Evolutionary conservation across 2,113 vertebrate species (phyloP).

Genomic region (Monopterus albus): DNA sequence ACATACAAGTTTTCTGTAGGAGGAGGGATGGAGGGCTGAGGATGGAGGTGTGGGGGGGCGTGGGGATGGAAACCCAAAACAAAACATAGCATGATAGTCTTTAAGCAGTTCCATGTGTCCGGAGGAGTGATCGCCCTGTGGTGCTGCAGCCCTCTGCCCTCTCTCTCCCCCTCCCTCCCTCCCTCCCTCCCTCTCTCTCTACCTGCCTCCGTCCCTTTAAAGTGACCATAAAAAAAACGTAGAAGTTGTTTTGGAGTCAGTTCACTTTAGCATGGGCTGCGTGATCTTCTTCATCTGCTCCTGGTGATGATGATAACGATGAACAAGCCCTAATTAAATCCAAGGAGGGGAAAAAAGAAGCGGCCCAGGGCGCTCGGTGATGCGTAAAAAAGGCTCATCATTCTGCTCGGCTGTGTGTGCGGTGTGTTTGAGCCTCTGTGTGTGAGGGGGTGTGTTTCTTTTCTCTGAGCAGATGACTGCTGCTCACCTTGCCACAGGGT

Average conservation of each 20-base stretch:
- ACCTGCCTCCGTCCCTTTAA: slow-evolving; percentile 90
- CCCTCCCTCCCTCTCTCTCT: slow-evolving; percentile 86
- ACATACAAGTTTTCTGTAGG: slow-evolving; percentile 29
- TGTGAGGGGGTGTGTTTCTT: slow-evolving; percentile 67
- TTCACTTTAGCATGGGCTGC: slow-evolving; percentile 30
- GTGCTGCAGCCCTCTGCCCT: slow-evolving; percentile 73
- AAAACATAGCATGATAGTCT: slow-evolving; percentile 97
- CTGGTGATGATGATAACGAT: slow-evolving; percentile 60
- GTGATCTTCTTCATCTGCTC: slow-evolving; percentile 34
- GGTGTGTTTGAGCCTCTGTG: slow-evolving; percentile 19
- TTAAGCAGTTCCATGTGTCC: slow-evolving; percentile 99
- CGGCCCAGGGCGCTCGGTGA: slow-evolving; percentile 87
- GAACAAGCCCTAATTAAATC: slow-evolving; percentile 90
- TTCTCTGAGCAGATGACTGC: slow-evolving; percentile 90
- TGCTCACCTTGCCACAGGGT: slow-evolving; percentile 99
- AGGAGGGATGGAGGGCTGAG: neutral
- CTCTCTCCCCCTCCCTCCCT: slow-evolving; percentile 27
- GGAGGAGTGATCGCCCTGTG: slow-evolving; percentile 93
- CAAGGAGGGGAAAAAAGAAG: slow-evolving; percentile 60
- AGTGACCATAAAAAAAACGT: slow-evolving; percentile 44
- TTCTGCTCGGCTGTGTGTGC: slow-evolving; percentile 66
- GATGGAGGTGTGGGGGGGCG: neutral
- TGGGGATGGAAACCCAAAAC: slow-evolving; percentile 77
- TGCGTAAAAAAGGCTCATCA: slow-evolving; percentile 89
- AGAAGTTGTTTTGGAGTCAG: slow-evolving; percentile 54